These are phyloP conservation scores for Chelonus insularis DNA, from an alignment of 1,140 invertebrate genomes.

Conservation along the genomic window DNA sequence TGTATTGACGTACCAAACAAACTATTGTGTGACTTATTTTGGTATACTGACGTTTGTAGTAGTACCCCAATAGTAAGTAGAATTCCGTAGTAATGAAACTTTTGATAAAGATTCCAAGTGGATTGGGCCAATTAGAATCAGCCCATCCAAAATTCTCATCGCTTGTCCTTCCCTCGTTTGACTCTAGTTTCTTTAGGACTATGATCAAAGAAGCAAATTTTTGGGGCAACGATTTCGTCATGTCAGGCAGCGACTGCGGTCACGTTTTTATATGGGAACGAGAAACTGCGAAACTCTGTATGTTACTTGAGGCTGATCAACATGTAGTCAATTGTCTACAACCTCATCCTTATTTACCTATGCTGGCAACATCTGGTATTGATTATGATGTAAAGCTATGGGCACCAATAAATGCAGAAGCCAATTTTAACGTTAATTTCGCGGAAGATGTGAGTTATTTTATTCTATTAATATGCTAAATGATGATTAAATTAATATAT, in stretches of 20 bases:
- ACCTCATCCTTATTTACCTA: conserved; percentile 80
- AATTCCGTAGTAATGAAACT: conserved; percentile 9
- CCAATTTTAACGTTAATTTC: conserved; percentile 67
- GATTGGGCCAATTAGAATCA: conserved; percentile 52
- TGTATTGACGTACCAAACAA: no score
- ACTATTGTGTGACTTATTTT: no score
- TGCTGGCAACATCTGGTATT: conserved; percentile 85
- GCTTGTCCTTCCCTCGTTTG: conserved; percentile 51
- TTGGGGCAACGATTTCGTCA: conserved; percentile 81
- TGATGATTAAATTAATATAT: no score
- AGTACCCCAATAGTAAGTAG: background rate
- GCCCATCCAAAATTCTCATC: conserved; percentile 53
- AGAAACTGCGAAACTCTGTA: conserved; percentile 69
- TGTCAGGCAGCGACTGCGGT: conserved; percentile 87
- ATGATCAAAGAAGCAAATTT: conserved; percentile 91
- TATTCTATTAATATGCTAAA: no score
- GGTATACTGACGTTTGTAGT: background rate
- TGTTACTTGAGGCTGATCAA: conserved; percentile 80
- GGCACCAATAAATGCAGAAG: conserved; percentile 68
- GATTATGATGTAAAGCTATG: conserved; percentile 90
- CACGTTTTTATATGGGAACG: conserved; percentile 76
- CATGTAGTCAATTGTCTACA: conserved; percentile 88
- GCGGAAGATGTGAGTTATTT: conserved; percentile 69
- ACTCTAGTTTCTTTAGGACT: conserved; percentile 67
- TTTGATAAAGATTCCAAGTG: conserved; percentile 52